These are phyloP conservation scores for Meles meles DNA, from an alignment of 2,113 vertebrate species.

Conservation along the genomic window DNA sequence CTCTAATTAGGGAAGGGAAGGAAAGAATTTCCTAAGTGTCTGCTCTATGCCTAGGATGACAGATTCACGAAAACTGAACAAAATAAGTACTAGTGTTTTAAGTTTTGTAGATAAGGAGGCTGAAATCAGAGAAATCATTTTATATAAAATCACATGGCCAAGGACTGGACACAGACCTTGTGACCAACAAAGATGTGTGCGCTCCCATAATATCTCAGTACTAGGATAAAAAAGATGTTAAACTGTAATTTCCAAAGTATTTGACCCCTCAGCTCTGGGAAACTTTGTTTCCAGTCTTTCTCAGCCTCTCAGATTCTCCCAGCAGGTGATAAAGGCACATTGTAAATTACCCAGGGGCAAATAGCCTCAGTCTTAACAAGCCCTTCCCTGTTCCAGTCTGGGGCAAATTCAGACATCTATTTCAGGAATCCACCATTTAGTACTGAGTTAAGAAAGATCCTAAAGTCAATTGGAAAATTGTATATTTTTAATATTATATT, in stretches of 20 bases:
- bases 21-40: neutral
- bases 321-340: neutral
- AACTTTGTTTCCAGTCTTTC: neutral
- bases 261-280: neutral
- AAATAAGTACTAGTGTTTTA: neutral
- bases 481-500: neutral
- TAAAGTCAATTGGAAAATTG: neutral
- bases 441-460: neutral
- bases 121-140: neutral
- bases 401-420: neutral
- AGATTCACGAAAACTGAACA: neutral
- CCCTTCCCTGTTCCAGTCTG: neutral
- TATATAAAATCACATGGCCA: neutral
- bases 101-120: neutral
- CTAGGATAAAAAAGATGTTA: neutral
- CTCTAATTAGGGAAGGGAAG: neutral
- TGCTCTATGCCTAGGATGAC: neutral
- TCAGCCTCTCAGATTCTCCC: neutral
- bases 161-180: neutral
- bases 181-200: neutral
- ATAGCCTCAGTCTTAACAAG: neutral
- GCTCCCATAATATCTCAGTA: neutral
- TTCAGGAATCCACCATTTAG: neutral
- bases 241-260: neutral
- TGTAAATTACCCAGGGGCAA: neutral